A percentile compares a stretch with the other conserved stretches of the same genome.
These are phyloP conservation scores for Tigriopus californicus DNA, from an alignment of 2,888 invertebrate genomes.

Conservation along the genomic window DNA sequence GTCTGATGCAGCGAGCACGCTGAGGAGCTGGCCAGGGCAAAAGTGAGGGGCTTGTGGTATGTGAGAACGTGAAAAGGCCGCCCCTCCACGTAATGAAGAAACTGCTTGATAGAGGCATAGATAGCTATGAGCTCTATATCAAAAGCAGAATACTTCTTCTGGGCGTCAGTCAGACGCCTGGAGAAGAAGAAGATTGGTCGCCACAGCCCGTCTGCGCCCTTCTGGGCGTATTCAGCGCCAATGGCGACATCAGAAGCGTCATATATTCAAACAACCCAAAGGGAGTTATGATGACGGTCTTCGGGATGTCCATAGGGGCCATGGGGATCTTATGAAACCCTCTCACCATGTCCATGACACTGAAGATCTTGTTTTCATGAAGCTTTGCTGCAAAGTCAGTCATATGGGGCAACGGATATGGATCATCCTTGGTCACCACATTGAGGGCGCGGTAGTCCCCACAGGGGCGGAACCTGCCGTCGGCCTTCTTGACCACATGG, in stretches of 20 bases:
- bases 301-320: not conserved
- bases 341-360: conserved; percentile 16
- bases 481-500: conserved; percentile 19
- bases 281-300: conserved; percentile 15
- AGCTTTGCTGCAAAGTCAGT: conserved; percentile 16
- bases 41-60: not conserved
- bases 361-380: conserved; percentile 7
- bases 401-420: conserved; percentile 19
- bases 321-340: conserved; percentile 15
- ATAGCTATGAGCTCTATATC: too few relatives aligned
- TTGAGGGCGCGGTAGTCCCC: conserved; percentile 22
- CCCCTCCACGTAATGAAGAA: too few relatives aligned
- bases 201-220: too few relatives aligned
- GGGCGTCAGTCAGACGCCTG: too few relatives aligned
- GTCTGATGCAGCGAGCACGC: not conserved
- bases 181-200: too few relatives aligned
- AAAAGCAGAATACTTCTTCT: too few relatives aligned
- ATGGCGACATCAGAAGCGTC: too few relatives aligned
- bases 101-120: too few relatives aligned
- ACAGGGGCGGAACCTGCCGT: conserved; percentile 21
- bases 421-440: conserved; percentile 18
- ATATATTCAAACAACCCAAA: conserved; percentile 11
- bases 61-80: too few relatives aligned
- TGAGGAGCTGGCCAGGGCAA: not conserved
- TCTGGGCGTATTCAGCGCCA: too few relatives aligned